phyloP scores from a whole-genome alignment of 2,113 vertebrate species.

The Tylochromis polylepis region DNA sequence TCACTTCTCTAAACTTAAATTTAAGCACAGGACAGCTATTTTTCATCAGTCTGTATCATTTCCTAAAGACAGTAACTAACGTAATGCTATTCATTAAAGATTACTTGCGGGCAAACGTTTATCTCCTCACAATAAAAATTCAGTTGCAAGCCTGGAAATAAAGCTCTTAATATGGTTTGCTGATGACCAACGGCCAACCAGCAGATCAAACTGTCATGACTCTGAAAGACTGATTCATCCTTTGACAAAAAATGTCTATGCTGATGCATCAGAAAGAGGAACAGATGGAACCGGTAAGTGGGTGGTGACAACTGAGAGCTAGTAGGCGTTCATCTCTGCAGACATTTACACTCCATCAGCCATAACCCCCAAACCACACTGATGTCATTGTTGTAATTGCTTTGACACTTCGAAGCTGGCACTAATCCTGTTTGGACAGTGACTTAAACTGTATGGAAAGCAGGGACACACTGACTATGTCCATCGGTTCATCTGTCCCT shows the following conservation, averaged over 20 bases:
- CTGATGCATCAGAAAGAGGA: constrained; percentile 13
- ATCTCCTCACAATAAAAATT: not conserved
- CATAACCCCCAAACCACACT: constrained; percentile 41
- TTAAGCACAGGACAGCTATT: not conserved
- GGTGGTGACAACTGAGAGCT: constrained; percentile 30
- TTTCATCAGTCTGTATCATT: not conserved
- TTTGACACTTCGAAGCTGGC: constrained; percentile 59
- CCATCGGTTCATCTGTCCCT: constrained; percentile 29
- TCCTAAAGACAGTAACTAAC: not conserved
- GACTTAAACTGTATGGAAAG: constrained; percentile 49
- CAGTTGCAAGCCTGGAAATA: not conserved
- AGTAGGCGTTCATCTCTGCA: constrained; percentile 34
- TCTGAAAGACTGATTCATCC: constrained; percentile 13
- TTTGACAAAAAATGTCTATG: constrained; percentile 16
- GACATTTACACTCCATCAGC: constrained; percentile 54
- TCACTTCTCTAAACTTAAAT: not conserved
- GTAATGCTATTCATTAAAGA: not conserved
- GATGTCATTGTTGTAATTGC: constrained; percentile 63
- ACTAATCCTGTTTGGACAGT: constrained; percentile 63
- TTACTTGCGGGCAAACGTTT: not conserved
- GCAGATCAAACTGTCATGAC: constrained; percentile 1
- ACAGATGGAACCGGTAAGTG: constrained; percentile 50
- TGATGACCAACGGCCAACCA: not conserved
- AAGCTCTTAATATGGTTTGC: not conserved
- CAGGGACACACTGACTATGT: constrained; percentile 24